Evolutionary conservation across 2,888 invertebrate genomes (phyloP), one percentile per base, ranked within the genome.

Genomic region (Leptopilina myrica): DNA sequence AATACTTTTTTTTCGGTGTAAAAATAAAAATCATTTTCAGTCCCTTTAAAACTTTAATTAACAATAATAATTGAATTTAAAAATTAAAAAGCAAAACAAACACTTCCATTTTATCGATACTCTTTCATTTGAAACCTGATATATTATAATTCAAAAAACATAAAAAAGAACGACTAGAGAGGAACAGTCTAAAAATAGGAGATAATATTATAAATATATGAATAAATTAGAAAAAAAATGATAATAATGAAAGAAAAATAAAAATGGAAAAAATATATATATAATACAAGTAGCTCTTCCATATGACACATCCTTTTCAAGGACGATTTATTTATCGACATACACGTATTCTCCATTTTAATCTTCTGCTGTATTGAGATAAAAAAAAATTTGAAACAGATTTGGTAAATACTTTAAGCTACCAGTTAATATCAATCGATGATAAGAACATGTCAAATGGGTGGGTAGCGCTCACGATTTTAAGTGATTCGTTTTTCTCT

Each of bases 381-480:
- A 69, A 69, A 69, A 53, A 69, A 69, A 69, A 53, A 69, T 69
- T 33, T 7, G 14, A 69, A 69, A 7, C 49, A 33, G 49, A 69
- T 53, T 69, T 69, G 1, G 56, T 53, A 26, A 49, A 69, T 69
- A 69, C 69, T 53, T 69, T 69, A 8, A 26, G 0, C 49, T 11
- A 26, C 7, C 46, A 26, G 26, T 67, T 6, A 15, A 62, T 73
- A 73, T 73, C 26, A 53, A 73, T 73, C 49, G 33, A 26, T 20
- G 53, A 73, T 56, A 73, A 73, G 53, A 73, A n/a, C 7, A 40
- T 73, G 53, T 5, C n/a, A 73, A 49, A 56, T n/a, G n/a, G 4
- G 7, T 14, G 26, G 4, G 14, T n/a, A 66, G 20, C 14, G 33
- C 26, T 9, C 53, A 69, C 2, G 12, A 33, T 49, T 56, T 69